Percentiles rank a stretch among this genome's conserved stretches.
These are phyloP conservation scores for Poeciliopsis paucimaculata DNA, from an alignment of 2,797 vertebrate genomes.

Conservation along the genomic window DNA sequence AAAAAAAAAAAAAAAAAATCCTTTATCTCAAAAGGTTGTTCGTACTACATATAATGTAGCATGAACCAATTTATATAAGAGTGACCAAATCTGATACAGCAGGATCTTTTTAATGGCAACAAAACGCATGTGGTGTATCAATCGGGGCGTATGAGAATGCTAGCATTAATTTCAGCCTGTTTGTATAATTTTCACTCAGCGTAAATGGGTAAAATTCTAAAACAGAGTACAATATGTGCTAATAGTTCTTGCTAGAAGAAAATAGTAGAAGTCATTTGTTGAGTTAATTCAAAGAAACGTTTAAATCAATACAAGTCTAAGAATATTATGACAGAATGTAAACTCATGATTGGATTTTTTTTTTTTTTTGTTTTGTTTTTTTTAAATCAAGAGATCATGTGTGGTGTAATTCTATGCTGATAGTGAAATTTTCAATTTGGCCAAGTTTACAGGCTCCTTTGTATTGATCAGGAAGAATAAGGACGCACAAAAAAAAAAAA, in stretches of 20 bases:
- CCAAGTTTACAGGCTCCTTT: not conserved
- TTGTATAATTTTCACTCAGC: not conserved
- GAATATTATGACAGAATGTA: not conserved
- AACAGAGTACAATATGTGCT: not conserved
- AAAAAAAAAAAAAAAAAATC: no score
- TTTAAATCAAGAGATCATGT: not conserved
- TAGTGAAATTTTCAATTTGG: not conserved
- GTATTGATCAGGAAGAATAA: not conserved
- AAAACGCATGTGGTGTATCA: not conserved
- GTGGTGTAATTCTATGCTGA: not conserved
- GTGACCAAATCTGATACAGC: not conserved
- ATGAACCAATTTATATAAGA: not conserved
- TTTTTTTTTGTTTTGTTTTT: no score
- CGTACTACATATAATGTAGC: not conserved
- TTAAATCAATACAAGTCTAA: not conserved
- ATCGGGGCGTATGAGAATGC: not conserved
- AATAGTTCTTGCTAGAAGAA: not conserved
- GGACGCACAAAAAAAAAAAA: not conserved
- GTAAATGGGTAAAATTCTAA: not conserved
- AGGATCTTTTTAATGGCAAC: not conserved
- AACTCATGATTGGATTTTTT: no score
- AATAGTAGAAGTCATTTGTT: not conserved
- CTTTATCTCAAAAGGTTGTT: not conserved
- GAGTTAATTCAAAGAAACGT: not conserved
- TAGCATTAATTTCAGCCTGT: not conserved